A percentile compares a stretch with the other conserved stretches of the same genome.
Evolutionary conservation across 2,113 vertebrate genomes (phyloP).

Genomic region (Myotis lucifugus): DNA sequence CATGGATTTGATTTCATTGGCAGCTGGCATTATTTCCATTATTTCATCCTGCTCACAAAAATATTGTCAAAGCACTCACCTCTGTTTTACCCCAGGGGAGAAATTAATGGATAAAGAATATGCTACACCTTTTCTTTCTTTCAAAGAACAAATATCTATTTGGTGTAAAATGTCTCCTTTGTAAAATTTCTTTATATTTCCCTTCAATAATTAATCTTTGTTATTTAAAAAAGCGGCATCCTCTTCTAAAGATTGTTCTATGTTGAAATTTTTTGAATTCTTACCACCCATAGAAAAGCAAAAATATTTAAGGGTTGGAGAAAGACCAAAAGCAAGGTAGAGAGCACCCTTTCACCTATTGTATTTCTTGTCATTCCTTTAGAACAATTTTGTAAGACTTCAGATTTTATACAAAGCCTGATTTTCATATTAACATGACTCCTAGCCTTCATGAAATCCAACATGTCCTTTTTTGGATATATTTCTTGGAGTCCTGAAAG

Average conservation of each 20-base stretch:
- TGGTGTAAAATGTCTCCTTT: not conserved
- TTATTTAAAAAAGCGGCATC: slow-evolving; percentile 33
- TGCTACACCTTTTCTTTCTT: slow-evolving; percentile 28
- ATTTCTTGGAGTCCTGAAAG: not conserved
- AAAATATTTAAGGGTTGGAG: not conserved
- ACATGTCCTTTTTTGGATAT: not conserved
- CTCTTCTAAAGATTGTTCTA: slow-evolving; percentile 35
- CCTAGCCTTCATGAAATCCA: not conserved
- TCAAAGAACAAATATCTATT: slow-evolving; percentile 41
- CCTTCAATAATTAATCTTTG: slow-evolving; percentile 52
- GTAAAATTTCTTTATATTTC: slow-evolving; percentile 25
- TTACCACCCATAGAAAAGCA: not conserved
- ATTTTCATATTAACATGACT: not conserved
- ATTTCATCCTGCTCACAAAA: slow-evolving; percentile 43
- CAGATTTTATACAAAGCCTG: not conserved
- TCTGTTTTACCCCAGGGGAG: slow-evolving; percentile 37
- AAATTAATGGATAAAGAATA: not conserved
- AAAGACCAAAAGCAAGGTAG: not conserved
- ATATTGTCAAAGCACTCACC: slow-evolving; percentile 55
- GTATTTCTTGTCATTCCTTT: slow-evolving; percentile 39
- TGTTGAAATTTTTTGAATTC: slow-evolving; percentile 12
- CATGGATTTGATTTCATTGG: slow-evolving; percentile 23
- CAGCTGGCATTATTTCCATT: slow-evolving; percentile 48
- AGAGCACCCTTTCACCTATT: not conserved
- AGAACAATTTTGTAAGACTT: not conserved